These are phyloP conservation scores for Agonopterix subpropinquella DNA, from an alignment of 2,888 invertebrate genomes.

Conservation along the genomic window DNA sequence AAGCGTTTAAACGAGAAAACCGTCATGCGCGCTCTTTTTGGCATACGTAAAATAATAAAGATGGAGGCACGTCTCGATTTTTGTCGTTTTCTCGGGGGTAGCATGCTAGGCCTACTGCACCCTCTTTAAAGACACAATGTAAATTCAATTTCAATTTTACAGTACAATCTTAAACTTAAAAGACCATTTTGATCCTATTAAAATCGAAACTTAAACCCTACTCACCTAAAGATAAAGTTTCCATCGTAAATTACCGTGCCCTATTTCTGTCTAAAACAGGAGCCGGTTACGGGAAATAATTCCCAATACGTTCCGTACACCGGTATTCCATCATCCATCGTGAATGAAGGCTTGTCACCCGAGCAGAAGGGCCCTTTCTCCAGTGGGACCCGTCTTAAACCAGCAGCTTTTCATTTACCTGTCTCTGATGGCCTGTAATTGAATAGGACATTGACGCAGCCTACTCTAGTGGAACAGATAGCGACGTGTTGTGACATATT, in stretches of 20 bases:
- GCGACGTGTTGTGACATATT: slow-evolving; percentile 41
- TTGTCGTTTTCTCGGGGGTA: too few relatives aligned
- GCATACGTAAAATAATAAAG: too few relatives aligned
- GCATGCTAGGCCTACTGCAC: too few relatives aligned
- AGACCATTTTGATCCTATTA: too few relatives aligned
- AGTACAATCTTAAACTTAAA: too few relatives aligned
- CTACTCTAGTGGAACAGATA: slow-evolving; percentile 60
- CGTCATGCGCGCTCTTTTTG: too few relatives aligned
- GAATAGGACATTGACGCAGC: slow-evolving; percentile 58
- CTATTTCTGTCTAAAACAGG: slow-evolving; percentile 49
- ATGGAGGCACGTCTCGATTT: too few relatives aligned
- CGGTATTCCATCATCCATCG: slow-evolving; percentile 60
- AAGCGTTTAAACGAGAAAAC: too few relatives aligned
- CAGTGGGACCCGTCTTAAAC: slow-evolving; percentile 50
- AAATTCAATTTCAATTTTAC: too few relatives aligned
- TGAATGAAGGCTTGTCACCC: slow-evolving; percentile 48
- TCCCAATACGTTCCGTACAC: slow-evolving; percentile 48
- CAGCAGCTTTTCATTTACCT: slow-evolving; percentile 61
- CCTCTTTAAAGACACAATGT: too few relatives aligned
- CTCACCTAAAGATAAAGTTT: slow-evolving; percentile 2
- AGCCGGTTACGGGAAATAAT: slow-evolving; percentile 32
- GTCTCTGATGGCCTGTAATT: slow-evolving; percentile 55
- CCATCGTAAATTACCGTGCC: slow-evolving; percentile 20
- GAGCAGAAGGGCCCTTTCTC: slow-evolving; percentile 48
- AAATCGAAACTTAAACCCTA: not conserved